Conservation (phyloP, 2,113 vertebrate species). For the Passer domesticus region DNA sequence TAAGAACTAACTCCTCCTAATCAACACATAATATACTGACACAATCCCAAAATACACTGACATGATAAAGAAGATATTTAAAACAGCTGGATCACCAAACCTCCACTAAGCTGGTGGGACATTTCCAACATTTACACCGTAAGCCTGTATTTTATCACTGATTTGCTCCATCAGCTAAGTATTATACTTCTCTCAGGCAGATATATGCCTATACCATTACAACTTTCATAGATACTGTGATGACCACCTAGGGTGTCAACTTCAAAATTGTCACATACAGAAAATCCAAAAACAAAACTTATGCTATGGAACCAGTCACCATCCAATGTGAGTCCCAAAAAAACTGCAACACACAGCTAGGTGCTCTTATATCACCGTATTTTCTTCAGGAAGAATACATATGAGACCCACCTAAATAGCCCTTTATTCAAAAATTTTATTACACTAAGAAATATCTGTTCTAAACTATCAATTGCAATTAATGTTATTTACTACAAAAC, state of each 20-base stretch:
- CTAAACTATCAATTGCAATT: neutral
- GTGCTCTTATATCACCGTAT: neutral
- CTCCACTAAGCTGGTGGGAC: fast-evolving
- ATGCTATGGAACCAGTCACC: neutral
- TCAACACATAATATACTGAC: neutral
- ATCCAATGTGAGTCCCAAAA: neutral
- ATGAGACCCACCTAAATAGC: neutral
- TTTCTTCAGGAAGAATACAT: neutral
- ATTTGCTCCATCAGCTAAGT: neutral
- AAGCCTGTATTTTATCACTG: neutral
- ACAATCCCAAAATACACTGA: neutral
- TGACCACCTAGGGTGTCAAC: neutral
- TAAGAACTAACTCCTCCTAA: neutral
- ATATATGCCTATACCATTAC: neutral
- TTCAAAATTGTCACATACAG: neutral
- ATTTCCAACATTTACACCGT: neutral
- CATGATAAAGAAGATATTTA: neutral
- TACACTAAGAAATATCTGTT: neutral
- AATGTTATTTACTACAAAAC: neutral
- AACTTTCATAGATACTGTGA: neutral
- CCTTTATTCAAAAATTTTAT: neutral
- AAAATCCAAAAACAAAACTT: neutral
- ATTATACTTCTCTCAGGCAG: neutral
- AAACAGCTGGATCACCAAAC: neutral
- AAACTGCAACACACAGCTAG: neutral